Evolutionary conservation across 2,888 invertebrate genomes (phyloP).

Genomic region (Nymphalis c-album): DNA sequence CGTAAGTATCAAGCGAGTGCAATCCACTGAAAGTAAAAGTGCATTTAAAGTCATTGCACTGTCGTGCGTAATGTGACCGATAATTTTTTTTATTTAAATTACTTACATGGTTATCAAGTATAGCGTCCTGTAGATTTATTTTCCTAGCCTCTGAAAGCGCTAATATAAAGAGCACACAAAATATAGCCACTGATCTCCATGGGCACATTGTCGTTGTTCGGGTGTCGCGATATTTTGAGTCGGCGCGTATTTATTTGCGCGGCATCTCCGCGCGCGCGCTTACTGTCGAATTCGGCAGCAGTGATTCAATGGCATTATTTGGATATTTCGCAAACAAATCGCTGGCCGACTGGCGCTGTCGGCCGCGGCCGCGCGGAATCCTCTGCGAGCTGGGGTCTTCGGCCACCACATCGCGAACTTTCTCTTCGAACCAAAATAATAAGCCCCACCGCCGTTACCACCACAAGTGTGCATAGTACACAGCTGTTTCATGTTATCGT

Average conservation of each 20-base stretch:
- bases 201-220: constrained; percentile 71
- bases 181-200: constrained; percentile 73
- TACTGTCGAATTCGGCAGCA: constrained; percentile 64
- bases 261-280: constrained; percentile 69
- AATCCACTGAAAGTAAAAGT: constrained; percentile 75
- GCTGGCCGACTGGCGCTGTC: constrained; percentile 75
- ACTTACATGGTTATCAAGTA: constrained; percentile 70
- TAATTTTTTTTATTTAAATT: constrained; percentile 34
- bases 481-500: constrained; percentile 34
- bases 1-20: constrained; percentile 44
- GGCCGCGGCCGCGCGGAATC: constrained; percentile 74
- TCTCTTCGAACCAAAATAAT: constrained; percentile 70
- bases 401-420: constrained; percentile 74
- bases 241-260: constrained; percentile 70
- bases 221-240: constrained; percentile 43
- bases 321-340: constrained; percentile 73
- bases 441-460: constrained; percentile 46
- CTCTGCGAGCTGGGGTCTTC: constrained; percentile 66
- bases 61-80: constrained; percentile 49
- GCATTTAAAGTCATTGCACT: constrained; percentile 65
- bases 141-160: constrained; percentile 55
- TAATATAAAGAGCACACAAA: constrained; percentile 64
- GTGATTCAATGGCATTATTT: constrained; percentile 72
- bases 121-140: constrained; percentile 52
- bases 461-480: constrained; percentile 23